Conservation (phyloP, 1,140 invertebrate species). For the Drosophila lowei region DNA sequence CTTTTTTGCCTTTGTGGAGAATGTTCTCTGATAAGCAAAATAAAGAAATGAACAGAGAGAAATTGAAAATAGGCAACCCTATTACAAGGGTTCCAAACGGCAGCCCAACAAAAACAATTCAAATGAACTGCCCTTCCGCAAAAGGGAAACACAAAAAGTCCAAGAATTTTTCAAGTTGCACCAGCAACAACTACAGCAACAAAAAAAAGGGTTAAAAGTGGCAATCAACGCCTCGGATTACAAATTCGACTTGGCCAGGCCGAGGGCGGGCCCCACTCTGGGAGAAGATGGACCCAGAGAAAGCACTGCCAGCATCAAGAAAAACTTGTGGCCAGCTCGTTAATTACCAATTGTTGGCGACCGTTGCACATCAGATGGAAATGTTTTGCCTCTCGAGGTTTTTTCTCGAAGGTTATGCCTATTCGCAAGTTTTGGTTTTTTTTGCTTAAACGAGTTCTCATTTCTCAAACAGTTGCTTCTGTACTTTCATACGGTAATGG, state of each 20-base stretch:
- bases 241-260: constrained; percentile 13
- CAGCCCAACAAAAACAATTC: constrained; percentile 33
- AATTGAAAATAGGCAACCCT: constrained; percentile 66
- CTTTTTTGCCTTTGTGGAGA: constrained; percentile 24
- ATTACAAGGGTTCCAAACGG: constrained; percentile 30
- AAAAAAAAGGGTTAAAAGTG: constrained; percentile 50
- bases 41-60: constrained; percentile 67
- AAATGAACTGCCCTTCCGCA: constrained; percentile 49
- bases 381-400: too few species aligned
- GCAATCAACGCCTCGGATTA: constrained; percentile 42
- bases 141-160: constrained; percentile 19
- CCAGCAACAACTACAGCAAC: not conserved
- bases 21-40: constrained; percentile 65
- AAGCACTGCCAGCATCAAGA: constrained; percentile 19
- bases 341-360: constrained; percentile 20
- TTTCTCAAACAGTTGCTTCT: too few species aligned
- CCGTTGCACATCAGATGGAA: too few species aligned
- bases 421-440: too few species aligned
- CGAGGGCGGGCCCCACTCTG: not conserved
- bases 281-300: constrained; percentile 7
- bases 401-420: too few species aligned
- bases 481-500: too few species aligned
- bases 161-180: constrained; percentile 43
- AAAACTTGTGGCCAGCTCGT: constrained; percentile 37
- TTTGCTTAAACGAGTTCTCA: too few species aligned